These are phyloP conservation scores for Penaeus japonicus DNA, from an alignment of 1,140 invertebrate species.

Conservation along the genomic window DNA sequence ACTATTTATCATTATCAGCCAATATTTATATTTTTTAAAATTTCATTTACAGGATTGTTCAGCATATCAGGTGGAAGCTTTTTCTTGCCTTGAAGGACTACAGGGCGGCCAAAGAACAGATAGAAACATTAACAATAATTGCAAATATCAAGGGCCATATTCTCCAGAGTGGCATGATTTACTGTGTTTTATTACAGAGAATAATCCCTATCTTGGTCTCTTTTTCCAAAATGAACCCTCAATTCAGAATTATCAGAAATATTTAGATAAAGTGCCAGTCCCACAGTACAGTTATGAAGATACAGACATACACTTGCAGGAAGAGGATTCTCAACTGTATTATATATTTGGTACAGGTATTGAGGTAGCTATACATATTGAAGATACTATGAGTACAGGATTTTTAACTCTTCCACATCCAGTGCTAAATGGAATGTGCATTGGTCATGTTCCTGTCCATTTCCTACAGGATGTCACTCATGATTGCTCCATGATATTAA, in stretches of 20 bases:
- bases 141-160: conserved; percentile 32
- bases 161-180: conserved; percentile 38
- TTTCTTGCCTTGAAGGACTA: conserved; percentile 1
- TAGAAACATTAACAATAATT: not conserved
- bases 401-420: conserved; percentile 24
- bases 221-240: conserved; percentile 18
- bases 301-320: not conserved
- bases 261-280: not conserved
- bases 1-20: too few species aligned
- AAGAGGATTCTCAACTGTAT: conserved; percentile 2
- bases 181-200: conserved; percentile 24
- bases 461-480: conserved; percentile 30
- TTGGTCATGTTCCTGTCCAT: conserved; percentile 31
- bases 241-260: conserved; percentile 17
- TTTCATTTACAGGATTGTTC: conserved; percentile 30
- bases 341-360: conserved; percentile 13
- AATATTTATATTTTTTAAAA: too few species aligned
- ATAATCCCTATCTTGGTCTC: conserved; percentile 36
- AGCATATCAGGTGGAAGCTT: not conserved
- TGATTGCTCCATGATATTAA: not conserved
- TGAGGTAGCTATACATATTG: not conserved
- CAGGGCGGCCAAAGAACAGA: conserved; percentile 3
- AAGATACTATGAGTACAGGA: not conserved
- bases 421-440: conserved; percentile 27
- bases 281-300: conserved; percentile 17